Base-by-base conservation (phyloP, 2,888 invertebrate genomes). In the Onthophagus sagittarius region DNA sequence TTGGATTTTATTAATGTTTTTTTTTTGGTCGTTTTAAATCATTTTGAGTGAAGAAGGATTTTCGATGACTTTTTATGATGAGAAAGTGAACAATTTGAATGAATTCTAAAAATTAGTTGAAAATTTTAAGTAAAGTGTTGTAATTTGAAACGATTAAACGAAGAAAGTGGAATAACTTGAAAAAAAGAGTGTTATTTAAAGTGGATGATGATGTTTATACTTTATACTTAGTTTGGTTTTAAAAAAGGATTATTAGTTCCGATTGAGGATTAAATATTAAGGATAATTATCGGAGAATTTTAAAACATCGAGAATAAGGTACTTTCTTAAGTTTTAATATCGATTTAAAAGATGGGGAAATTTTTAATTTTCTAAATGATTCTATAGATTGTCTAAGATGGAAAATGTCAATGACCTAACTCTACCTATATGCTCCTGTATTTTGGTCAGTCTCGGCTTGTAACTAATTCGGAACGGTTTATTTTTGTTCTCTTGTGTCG, bases 381-480 rank as follows among this genome's bases (percentile, higher is more conserved):
- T 5, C 1, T 67, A 6, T 31, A 23, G 32, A 67, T 31, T 15
- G n/a, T 67, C 6, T 67, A 15, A 31, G 67, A 23, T 23, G 0
- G 15, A 67, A 67, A 63, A 67, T 67, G 67, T 67, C 67, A 67
- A 67, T 32, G 67, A 67, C 67, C 67, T 23, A 67, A n/a, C 15
- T 23, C 23, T 67, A 67, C 67, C 67, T 67, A 67, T 67, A 67
- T 31, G 32, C 67, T 67, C 67, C 23, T 23, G 31, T 67, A 32
- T 67, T 67, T 67, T 67, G 67, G 32, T 67, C 67, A 53, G 39
- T 53, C 31, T 67, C n/a, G n/a, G 32, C 67, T 23, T 32, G 67
- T 6, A 67, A 67, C 67, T 67, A 67, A 67, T 67, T 67, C 67
- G 67, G 67, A 23, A 23, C 23, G 67, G 67, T 67, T 67, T 67